phyloP scores from a whole-genome alignment of 2,113 vertebrate species.

The Gavialis gangeticus region DNA sequence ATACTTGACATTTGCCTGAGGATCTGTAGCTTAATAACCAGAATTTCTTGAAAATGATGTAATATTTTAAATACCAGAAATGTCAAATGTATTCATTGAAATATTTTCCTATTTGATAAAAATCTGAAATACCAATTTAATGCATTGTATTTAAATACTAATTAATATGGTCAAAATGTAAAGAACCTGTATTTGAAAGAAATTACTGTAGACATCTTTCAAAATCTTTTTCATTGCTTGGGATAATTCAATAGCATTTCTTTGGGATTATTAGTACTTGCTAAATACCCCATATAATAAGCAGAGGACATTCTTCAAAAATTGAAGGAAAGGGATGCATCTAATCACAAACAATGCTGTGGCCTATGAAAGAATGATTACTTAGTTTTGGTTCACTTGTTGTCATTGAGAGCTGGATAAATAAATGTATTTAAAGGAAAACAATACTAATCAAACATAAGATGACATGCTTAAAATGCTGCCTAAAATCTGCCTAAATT shows the following conservation, averaged over 20 bases:
- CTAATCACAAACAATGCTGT: not conserved
- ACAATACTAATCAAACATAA: not conserved
- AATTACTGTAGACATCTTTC: not conserved
- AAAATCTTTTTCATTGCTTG: too few species aligned
- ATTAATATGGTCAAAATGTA: not conserved
- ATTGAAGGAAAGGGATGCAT: not conserved
- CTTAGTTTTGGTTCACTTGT: not conserved
- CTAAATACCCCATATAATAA: too few species aligned
- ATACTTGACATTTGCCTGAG: slow-evolving; percentile 73
- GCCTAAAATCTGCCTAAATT: not conserved
- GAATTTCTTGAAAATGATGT: slow-evolving; percentile 39
- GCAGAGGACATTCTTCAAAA: not conserved
- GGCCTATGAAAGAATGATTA: not conserved
- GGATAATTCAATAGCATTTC: too few species aligned
- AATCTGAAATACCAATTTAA: not conserved
- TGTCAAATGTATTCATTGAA: slow-evolving; percentile 26
- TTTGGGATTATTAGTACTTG: too few species aligned
- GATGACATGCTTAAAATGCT: not conserved
- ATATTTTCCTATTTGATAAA: not conserved
- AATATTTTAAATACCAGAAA: slow-evolving; percentile 45
- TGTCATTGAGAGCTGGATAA: not conserved
- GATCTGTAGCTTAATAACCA: slow-evolving; percentile 42
- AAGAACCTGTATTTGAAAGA: not conserved
- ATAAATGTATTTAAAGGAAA: not conserved
- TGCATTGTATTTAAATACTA: not conserved